A percentile compares a stretch with the other conserved stretches of the same genome.
phyloP scores from a whole-genome alignment of 2,888 invertebrate species.

The Dioctria linearis region DNA sequence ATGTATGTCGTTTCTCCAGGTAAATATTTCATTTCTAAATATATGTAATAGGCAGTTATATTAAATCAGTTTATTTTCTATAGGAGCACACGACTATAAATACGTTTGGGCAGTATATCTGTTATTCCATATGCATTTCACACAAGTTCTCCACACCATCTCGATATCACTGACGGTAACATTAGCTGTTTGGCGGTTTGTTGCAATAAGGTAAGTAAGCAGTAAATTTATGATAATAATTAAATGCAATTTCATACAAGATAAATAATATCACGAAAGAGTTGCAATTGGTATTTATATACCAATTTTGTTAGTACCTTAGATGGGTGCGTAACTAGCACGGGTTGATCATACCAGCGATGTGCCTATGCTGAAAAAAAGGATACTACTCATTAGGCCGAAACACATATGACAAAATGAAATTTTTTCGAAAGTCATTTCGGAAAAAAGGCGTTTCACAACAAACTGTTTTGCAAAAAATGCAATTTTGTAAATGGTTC shows the following conservation, averaged over 20 bases:
- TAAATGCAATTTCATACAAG: neutral
- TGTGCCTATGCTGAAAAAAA: no score
- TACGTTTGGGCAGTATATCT: slow-evolving; percentile 88
- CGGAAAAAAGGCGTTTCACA: no score
- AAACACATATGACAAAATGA: no score
- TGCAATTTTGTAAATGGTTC: no score
- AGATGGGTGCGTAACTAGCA: no score
- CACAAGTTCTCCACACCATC: slow-evolving; percentile 90
- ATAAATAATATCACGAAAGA: no score
- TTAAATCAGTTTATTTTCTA: neutral
- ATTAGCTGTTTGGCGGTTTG: slow-evolving; percentile 92
- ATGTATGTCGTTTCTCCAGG: slow-evolving; percentile 78
- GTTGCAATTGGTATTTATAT: no score
- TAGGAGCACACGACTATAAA: slow-evolving; percentile 91
- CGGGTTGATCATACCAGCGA: no score
- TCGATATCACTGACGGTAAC: slow-evolving; percentile 94
- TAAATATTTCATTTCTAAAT: slow-evolving; percentile 58
- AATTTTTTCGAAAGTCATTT: no score
- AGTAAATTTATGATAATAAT: neutral
- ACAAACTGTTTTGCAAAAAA: no score
- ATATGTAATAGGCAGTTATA: neutral
- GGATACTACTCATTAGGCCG: no score
- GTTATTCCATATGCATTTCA: slow-evolving; percentile 90
- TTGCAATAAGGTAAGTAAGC: slow-evolving; percentile 82
- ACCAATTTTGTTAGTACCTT: no score